phyloP scores from a whole-genome alignment of 2,797 vertebrate genomes.

The Poeciliopsis turneri region DNA sequence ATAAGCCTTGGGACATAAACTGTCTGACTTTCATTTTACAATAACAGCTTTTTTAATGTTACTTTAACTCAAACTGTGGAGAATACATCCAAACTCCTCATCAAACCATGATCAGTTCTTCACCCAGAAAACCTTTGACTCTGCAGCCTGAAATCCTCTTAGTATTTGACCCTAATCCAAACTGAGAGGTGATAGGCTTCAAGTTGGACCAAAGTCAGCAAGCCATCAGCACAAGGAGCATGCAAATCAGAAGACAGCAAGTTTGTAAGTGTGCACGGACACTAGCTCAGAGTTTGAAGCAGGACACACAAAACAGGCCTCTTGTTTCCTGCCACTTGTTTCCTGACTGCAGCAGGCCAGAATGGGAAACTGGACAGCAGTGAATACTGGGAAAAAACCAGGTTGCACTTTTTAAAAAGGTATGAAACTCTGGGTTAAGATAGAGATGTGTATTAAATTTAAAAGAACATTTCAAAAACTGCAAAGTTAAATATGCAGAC shows the following conservation, averaged over 20 bases:
- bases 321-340: slow-evolving; percentile 70
- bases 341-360: slow-evolving; percentile 70
- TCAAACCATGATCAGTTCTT: slow-evolving; percentile 32
- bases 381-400: slow-evolving; percentile 41
- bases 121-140: slow-evolving; percentile 60
- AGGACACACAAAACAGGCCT: slow-evolving; percentile 60
- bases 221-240: slow-evolving; percentile 22
- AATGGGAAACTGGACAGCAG: slow-evolving; percentile 63
- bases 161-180: slow-evolving; percentile 77
- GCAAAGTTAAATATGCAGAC: background rate
- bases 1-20: slow-evolving; percentile 13
- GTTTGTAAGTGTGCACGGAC: slow-evolving; percentile 32
- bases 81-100: slow-evolving; percentile 9
- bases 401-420: background rate
- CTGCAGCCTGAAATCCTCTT: slow-evolving; percentile 72
- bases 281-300: slow-evolving; percentile 48
- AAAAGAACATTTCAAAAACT: background rate
- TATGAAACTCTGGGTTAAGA: background rate
- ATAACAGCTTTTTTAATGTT: background rate
- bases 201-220: slow-evolving; percentile 29
- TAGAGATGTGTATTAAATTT: background rate
- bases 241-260: slow-evolving; percentile 33
- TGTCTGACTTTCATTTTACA: background rate
- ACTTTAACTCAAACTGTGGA: slow-evolving; percentile 3
- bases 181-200: slow-evolving; percentile 56